A percentile compares a stretch with the other conserved stretches of the same genome.
Conservation (phyloP, 2,888 invertebrate species). For the Deilephila elpenor region DNA sequence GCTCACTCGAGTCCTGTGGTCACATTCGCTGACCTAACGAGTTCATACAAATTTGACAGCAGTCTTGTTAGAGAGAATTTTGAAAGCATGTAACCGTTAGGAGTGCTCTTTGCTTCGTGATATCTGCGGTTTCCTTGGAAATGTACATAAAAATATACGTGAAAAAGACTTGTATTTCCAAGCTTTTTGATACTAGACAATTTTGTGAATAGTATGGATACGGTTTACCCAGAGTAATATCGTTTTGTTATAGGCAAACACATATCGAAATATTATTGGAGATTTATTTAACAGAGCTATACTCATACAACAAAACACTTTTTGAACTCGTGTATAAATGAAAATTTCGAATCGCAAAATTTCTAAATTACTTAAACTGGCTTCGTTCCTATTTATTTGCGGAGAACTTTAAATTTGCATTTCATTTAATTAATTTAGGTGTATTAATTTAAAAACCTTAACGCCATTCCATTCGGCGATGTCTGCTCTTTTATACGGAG, state of each 20-base stretch:
- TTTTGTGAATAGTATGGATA: no score
- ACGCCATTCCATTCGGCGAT: not conserved
- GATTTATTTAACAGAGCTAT: no score
- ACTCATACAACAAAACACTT: not conserved
- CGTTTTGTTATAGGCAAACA: no score
- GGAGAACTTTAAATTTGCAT: not conserved
- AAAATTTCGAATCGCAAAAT: not conserved
- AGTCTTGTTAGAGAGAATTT: slow-evolving; percentile 62
- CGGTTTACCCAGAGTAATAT: no score
- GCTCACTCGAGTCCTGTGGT: slow-evolving; percentile 41
- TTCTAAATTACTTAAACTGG: no score
- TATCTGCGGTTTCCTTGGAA: slow-evolving; percentile 17
- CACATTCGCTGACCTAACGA: slow-evolving; percentile 39
- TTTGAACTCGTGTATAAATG: not conserved
- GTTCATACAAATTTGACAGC: slow-evolving; percentile 25
- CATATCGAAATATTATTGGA: no score
- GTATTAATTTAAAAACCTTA: not conserved
- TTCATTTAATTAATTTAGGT: slow-evolving; percentile 8
- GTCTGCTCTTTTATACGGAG: not conserved
- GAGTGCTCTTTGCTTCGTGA: slow-evolving; percentile 49
- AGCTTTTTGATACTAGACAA: no score
- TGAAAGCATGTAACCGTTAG: slow-evolving; percentile 44
- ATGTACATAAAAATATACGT: not conserved
- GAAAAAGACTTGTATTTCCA: not conserved
- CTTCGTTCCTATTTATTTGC: not conserved